Evolutionary conservation across 2,113 vertebrate species (phyloP).

Genomic region (Callipepla californica): DNA sequence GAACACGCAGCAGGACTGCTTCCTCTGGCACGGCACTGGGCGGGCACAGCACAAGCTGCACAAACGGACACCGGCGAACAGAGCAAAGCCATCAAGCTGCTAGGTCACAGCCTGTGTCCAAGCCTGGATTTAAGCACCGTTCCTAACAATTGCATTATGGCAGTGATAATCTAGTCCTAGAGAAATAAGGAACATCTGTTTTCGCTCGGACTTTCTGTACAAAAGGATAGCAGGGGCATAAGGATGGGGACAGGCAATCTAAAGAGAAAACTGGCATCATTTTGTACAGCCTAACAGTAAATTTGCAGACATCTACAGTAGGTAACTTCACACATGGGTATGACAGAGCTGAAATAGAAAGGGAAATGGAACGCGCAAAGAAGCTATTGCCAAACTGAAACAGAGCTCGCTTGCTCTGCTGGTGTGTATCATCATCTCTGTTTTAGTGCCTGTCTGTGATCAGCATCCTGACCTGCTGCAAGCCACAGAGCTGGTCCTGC

Average conservation of each 20-base stretch:
- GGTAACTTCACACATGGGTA: slow-evolving; percentile 1
- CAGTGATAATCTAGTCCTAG: not conserved
- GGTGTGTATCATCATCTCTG: not conserved
- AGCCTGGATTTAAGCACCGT: not conserved
- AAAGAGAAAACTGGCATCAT: not conserved
- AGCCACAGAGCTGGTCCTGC: not conserved
- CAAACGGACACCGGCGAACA: not conserved
- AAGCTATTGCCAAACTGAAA: not conserved
- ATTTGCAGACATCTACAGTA: slow-evolving; percentile 25
- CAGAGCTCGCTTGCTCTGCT: slow-evolving; percentile 11
- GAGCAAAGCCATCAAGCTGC: not conserved
- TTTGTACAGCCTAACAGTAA: not conserved
- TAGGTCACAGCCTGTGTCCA: not conserved
- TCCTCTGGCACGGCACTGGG: not conserved
- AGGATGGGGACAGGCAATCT: not conserved
- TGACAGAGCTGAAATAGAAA: slow-evolving; percentile 4
- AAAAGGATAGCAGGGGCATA: not conserved
- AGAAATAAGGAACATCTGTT: slow-evolving; percentile 44
- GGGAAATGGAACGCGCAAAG: not conserved
- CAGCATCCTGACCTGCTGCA: slow-evolving; percentile 1
- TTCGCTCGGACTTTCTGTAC: not conserved
- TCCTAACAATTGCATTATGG: slow-evolving; percentile 7
- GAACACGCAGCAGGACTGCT: not conserved
- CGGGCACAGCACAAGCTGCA: not conserved
- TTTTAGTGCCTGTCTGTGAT: not conserved